phyloP scores from a whole-genome alignment of 2,888 invertebrate genomes.

The Teleogryllus oceanicus region DNA sequence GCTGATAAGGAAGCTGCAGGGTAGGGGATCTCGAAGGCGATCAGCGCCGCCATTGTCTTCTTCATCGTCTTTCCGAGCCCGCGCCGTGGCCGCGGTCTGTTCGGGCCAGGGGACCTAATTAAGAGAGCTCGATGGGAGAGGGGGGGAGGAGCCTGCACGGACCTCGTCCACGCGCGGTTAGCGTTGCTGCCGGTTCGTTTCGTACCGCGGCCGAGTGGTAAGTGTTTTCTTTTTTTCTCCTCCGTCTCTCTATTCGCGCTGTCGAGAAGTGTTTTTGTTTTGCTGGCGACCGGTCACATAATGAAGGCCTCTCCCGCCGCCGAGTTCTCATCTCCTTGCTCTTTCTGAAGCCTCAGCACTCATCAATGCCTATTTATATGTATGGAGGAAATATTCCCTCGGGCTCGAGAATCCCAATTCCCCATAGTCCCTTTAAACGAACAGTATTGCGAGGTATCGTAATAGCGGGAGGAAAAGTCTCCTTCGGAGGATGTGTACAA shows the following conservation, averaged over 20 bases:
- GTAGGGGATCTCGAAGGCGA: neutral
- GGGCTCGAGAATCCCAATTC: neutral
- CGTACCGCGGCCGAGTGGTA: too few species aligned
- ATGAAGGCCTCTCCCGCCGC: too few species aligned
- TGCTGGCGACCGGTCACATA: too few species aligned
- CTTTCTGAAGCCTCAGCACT: neutral
- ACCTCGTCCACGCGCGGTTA: too few species aligned
- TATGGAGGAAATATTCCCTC: constrained; percentile 7
- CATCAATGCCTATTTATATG: constrained; percentile 18
- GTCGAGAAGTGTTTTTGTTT: too few species aligned
- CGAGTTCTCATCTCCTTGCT: too few species aligned
- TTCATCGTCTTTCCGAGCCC: neutral
- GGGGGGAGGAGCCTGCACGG: too few species aligned
- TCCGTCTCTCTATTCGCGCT: too few species aligned
- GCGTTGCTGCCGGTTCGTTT: too few species aligned
- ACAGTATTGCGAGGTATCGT: neutral
- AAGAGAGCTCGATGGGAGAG: neutral
- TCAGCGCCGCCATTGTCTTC: neutral
- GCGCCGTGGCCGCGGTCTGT: neutral
- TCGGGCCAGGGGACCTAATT: neutral
- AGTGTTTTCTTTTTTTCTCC: too few species aligned
- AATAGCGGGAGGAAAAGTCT: neutral
- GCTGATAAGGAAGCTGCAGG: constrained; percentile 1
- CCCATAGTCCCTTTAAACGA: constrained; percentile 5
- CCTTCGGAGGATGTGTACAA: constrained; percentile 6